A percentile compares a stretch with the other conserved stretches of the same genome.
Conservation (phyloP, 2,797 vertebrate species). For the Tokudaia muenninki region DNA sequence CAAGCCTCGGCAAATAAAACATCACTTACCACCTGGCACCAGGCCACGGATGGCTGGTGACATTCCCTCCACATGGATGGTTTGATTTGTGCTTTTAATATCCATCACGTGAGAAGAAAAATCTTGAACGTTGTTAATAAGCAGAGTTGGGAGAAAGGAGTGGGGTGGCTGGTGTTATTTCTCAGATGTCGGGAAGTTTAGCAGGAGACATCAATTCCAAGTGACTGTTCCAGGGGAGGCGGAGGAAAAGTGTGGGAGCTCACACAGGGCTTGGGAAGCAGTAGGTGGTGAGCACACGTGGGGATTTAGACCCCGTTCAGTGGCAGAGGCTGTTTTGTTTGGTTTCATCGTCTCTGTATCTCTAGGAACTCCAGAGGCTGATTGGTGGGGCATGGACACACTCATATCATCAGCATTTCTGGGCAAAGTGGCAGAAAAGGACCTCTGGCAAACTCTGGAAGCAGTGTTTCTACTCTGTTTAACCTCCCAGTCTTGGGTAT, state of each 20-base stretch:
- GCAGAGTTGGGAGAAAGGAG: constrained; percentile 58
- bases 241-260: background rate
- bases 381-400: too few species aligned
- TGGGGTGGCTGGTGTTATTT: constrained; percentile 61
- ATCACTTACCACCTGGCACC: background rate
- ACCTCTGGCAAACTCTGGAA: background rate
- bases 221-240: background rate
- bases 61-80: background rate
- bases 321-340: background rate
- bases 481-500: background rate
- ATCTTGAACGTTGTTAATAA: constrained; percentile 68
- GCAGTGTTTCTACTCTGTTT: background rate
- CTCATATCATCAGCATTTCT: background rate
- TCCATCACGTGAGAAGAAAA: constrained; percentile 66
- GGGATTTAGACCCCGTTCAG: background rate
- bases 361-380: background rate
- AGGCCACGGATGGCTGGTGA: constrained; percentile 39
- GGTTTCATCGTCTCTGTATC: background rate
- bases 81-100: constrained; percentile 59
- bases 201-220: constrained; percentile 41
- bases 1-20: constrained; percentile 51
- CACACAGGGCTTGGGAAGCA: background rate
- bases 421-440: background rate
- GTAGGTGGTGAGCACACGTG: accelerated
- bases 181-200: constrained; percentile 40